These are phyloP conservation scores for Syncerus caffer DNA, from an alignment of 2,797 vertebrate species.

Conservation along the genomic window DNA sequence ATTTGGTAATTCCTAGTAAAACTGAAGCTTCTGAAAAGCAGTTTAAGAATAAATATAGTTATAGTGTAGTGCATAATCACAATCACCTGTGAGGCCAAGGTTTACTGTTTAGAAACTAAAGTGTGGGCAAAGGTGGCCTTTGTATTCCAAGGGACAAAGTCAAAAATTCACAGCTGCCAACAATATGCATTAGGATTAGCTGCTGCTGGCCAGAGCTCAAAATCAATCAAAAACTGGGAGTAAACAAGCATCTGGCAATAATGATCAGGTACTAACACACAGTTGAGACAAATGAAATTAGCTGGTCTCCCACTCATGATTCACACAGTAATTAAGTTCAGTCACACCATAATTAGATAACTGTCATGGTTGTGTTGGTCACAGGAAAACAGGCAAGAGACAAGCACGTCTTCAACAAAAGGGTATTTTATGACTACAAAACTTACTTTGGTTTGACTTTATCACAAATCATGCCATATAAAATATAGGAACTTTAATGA, in stretches of 20 bases:
- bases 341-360: constrained; percentile 46
- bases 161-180: constrained; percentile 68
- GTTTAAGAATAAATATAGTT: constrained; percentile 33
- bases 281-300: constrained; percentile 49
- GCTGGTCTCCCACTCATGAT: neutral
- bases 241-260: constrained; percentile 68
- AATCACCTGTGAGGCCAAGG: constrained; percentile 20
- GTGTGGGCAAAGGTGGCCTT: constrained; percentile 53
- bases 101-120: constrained; percentile 50
- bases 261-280: constrained; percentile 50
- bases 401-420: constrained; percentile 3
- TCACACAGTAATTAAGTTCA: constrained; percentile 49
- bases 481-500: neutral
- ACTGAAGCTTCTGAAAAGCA: neutral
- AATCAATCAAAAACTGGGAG: constrained; percentile 68
- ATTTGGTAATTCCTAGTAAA: constrained; percentile 50
- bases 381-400: neutral
- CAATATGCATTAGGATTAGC: constrained; percentile 73
- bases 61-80: neutral
- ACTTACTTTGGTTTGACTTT: constrained; percentile 32
- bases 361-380: constrained; percentile 10
- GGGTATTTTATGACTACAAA: constrained; percentile 9
- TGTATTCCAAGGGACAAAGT: constrained; percentile 69
- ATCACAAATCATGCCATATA: constrained; percentile 22
- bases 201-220: constrained; percentile 53